These are phyloP conservation scores for Opisthograptis luteolata DNA, from an alignment of 2,888 invertebrate genomes.

Conservation along the genomic window DNA sequence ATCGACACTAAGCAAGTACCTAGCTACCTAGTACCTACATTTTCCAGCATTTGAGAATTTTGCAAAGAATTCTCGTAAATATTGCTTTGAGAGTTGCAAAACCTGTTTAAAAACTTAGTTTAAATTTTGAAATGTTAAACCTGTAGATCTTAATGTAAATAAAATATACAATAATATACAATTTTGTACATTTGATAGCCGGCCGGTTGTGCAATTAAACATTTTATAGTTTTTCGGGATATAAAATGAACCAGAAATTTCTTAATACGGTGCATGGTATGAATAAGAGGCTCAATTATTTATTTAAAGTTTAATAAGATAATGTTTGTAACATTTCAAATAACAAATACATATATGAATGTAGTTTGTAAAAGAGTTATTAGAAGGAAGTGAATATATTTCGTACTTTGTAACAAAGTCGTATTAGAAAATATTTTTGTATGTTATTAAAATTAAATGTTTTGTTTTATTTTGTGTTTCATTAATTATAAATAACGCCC, in stretches of 20 bases:
- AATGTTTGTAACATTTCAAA: neutral
- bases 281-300: conserved; percentile 65
- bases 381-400: conserved; percentile 47
- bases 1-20: too few relatives aligned
- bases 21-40: too few relatives aligned
- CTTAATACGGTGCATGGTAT: conserved; percentile 59
- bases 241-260: conserved; percentile 47
- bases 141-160: conserved; percentile 48
- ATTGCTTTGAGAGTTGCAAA: too few relatives aligned
- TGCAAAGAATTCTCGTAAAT: too few relatives aligned
- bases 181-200: conserved; percentile 62
- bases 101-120: neutral
- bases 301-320: conserved; percentile 42
- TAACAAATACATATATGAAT: neutral
- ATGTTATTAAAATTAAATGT: conserved; percentile 40
- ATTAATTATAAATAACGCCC: too few relatives aligned
- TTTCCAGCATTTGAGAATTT: too few relatives aligned
- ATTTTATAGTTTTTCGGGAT: conserved; percentile 51
- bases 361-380: neutral
- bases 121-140: conserved; percentile 1
- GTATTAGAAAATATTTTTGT: conserved; percentile 50
- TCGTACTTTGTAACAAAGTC: conserved; percentile 54
- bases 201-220: conserved; percentile 82
- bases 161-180: conserved; percentile 45
- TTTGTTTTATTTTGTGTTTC: conserved; percentile 30